phyloP scores from a whole-genome alignment of 2,888 invertebrate genomes.

The Catocala nupta region DNA sequence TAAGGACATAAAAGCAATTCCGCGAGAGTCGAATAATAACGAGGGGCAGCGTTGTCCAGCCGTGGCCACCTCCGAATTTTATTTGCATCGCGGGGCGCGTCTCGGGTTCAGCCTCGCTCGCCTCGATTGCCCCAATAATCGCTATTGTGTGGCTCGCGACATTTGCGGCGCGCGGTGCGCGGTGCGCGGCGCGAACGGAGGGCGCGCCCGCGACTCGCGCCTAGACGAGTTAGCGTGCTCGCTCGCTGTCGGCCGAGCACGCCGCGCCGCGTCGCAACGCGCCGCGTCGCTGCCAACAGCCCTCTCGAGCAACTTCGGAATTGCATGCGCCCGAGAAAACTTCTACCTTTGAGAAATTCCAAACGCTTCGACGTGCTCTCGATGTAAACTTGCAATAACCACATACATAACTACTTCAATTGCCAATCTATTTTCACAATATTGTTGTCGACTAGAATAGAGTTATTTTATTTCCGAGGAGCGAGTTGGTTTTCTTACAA shows the following conservation, averaged over 20 bases:
- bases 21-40: slow-evolving; percentile 86
- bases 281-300: slow-evolving; percentile 43
- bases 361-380: slow-evolving; percentile 72
- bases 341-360: slow-evolving; percentile 81
- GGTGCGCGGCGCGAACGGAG: slow-evolving; percentile 25
- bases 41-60: slow-evolving; percentile 83
- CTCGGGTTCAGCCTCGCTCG: slow-evolving; percentile 64
- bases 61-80: slow-evolving; percentile 78
- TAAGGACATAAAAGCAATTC: slow-evolving; percentile 85
- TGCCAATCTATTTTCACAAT: slow-evolving; percentile 71
- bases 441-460: slow-evolving; percentile 52
- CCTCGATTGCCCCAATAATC: slow-evolving; percentile 82
- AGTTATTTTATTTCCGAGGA: slow-evolving; percentile 9
- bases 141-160: slow-evolving; percentile 70
- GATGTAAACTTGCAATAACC: slow-evolving; percentile 75
- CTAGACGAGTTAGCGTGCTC: slow-evolving; percentile 42
- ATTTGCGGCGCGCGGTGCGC: slow-evolving; percentile 37
- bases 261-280: slow-evolving; percentile 23
- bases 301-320: slow-evolving; percentile 76
- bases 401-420: slow-evolving; percentile 72
- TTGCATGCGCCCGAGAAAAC: slow-evolving; percentile 79
- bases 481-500: too few relatives aligned
- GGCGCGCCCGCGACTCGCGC: slow-evolving; percentile 37
- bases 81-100: slow-evolving; percentile 82
- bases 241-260: slow-evolving; percentile 27